Evolutionary conservation across 2,888 invertebrate genomes (phyloP), one percentile per base, ranked within the genome.

Genomic region (Halocaridina rubra): DNA sequence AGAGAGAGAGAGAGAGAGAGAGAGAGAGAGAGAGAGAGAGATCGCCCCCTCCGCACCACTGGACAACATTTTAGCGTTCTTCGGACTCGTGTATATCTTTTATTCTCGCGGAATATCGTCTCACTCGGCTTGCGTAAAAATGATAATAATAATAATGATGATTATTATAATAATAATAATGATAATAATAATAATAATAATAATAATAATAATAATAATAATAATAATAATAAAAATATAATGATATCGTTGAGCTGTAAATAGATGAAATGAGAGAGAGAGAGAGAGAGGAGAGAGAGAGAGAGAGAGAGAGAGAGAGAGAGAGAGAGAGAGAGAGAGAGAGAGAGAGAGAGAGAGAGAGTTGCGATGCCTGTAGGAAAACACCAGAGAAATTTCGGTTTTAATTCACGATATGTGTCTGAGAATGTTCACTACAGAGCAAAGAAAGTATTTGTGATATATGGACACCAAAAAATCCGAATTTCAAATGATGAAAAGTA

Each of bases 1-100:
- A 78, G 61, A 64, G 64, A 64, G 64, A 64, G 64, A 64, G 64
- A 64, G 64, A 64, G 27, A 7, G 22, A 64, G 64, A 64, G 64
- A 64, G 64, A 64, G 22, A 64, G 64, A 64, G n/a, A n/a, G 22
- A 64, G 64, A 64, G 64, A 64, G 64, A 64, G 22, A 64, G 64
- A 64, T 53, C 53, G 53, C 53, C 53, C n/a, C 10, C 19, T 16
- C 53, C 19, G 53, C n/a, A 39, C 61, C 22, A 29, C 57, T 76
- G 72, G 74, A 74, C 74, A 74, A 24, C 4, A 10, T 53, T 32
- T n/a, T n/a, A n/a, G n/a, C n/a, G n/a, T n/a, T n/a, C n/a, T n/a
- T n/a, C n/a, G n/a, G n/a, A n/a, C n/a, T n/a, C n/a, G n/a, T n/a
- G n/a, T n/a, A n/a, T n/a, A n/a, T n/a, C n/a, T n/a, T n/a, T n/a